Evolutionary conservation across 2,797 vertebrate genomes (phyloP), one percentile per base, ranked within the genome.

Genomic region (Simalia tracyae): DNA sequence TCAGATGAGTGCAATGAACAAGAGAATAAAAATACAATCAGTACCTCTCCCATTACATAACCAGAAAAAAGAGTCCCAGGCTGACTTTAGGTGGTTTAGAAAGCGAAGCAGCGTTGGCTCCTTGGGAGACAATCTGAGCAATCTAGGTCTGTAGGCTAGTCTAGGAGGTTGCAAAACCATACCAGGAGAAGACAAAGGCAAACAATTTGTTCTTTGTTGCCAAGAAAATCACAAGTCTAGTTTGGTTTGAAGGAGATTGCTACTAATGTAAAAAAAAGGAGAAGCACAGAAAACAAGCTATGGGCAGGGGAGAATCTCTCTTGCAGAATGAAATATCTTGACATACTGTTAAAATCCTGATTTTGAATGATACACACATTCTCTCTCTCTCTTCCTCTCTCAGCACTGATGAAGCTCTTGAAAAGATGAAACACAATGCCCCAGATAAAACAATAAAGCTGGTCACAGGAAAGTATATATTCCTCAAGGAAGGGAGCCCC

Each of bases 401-500:
- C 92, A 96, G 94, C 96, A 96, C 93, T 97, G 96, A 96, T 97
- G 94, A 91, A 93, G 85, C 91, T 95, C 92, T 95, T 96, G 92
- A 97, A 89, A 95, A 97, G 96, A 97, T 97, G 94, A 97, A 97
- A 96, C 91, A 86, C 90, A 97, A 96, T 96, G 97, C 95, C 95
- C 94, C 81, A 96, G 96, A 95, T 94, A 97, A 93, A 97, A 96
- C 85, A 96, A 93, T 93, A 94, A 94, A 94, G 96, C 85, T 11
- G 89, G 91, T 92, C 94, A 93, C 89, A 90, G 93, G 94, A 96
- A 96, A 96, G 86, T 92, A 94, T 60, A 93, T 94, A 91, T 31
- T 96, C 92, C 95, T 95, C 93, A 94, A 97, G 96, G 93, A 96
- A 94, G 92, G 92, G 95, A 97, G 95, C 90, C 94, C 72, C 86